A percentile compares a stretch with the other conserved stretches of the same genome.
phyloP scores from a whole-genome alignment of 2,113 vertebrate genomes.

The Ailuropoda melanoleuca region DNA sequence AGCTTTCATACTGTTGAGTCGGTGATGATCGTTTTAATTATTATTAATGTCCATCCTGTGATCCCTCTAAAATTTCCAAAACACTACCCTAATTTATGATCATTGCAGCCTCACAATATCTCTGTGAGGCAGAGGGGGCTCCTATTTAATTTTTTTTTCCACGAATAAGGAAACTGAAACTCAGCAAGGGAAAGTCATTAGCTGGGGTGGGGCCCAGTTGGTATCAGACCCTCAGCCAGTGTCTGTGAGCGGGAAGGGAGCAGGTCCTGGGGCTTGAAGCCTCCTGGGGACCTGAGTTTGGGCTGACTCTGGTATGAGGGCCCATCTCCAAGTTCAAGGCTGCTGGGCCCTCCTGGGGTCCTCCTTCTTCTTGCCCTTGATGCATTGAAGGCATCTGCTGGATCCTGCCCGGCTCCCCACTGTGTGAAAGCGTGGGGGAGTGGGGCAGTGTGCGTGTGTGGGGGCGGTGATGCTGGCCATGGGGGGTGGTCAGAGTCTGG shows the following conservation, averaged over 20 bases:
- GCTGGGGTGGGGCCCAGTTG: background rate
- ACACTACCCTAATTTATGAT: background rate
- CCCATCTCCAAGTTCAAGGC: background rate
- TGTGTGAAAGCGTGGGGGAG: background rate
- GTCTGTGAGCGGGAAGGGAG: background rate
- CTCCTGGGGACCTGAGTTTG: background rate
- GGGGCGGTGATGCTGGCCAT: background rate
- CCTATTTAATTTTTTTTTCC: background rate
- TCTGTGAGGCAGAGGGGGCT: background rate
- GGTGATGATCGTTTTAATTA: background rate
- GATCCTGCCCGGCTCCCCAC: background rate
- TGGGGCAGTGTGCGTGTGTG: fast-evolving
- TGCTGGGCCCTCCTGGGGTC: background rate
- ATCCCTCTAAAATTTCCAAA: background rate
- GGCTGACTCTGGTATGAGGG: background rate
- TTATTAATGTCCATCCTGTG: background rate
- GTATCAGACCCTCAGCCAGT: background rate
- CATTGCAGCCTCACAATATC: background rate
- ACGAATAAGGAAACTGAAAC: background rate
- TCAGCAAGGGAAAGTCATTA: background rate
- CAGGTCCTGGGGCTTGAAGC: background rate
- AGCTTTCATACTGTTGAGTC: background rate
- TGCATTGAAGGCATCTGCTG: background rate
- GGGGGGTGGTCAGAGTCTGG: background rate
- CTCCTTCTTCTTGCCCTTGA: background rate